These are phyloP conservation scores for Coregonus sp. DNA, from an alignment of 2,797 vertebrate species.

Conservation along the genomic window DNA sequence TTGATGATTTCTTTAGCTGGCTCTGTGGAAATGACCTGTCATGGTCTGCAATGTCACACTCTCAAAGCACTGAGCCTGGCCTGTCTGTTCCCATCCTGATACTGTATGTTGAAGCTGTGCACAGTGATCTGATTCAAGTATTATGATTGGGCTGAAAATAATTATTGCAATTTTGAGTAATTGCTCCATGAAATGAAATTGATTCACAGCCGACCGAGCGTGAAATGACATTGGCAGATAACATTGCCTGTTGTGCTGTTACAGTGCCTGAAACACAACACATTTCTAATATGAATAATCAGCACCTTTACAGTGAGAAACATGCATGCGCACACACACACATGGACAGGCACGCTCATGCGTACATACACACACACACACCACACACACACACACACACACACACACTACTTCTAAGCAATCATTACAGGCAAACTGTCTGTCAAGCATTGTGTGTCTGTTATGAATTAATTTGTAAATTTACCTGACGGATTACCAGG, in stretches of 20 bases:
- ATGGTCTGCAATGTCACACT: slow-evolving; percentile 43
- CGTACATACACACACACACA: not conserved
- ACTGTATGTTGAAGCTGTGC: slow-evolving; percentile 56
- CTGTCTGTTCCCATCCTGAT: slow-evolving; percentile 61
- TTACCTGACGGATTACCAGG: too few species aligned
- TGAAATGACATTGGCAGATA: slow-evolving; percentile 84
- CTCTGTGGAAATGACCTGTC: slow-evolving; percentile 46
- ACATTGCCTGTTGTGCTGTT: slow-evolving; percentile 71
- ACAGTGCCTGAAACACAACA: slow-evolving; percentile 75
- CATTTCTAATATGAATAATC: slow-evolving; percentile 77
- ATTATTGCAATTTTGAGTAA: slow-evolving; percentile 77
- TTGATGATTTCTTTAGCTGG: slow-evolving; percentile 14
- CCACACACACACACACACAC: slow-evolving; percentile 7
- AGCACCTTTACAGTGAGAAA: slow-evolving; percentile 62
- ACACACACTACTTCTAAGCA: slow-evolving; percentile 29
- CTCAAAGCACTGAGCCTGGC: slow-evolving; percentile 50
- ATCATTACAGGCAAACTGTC: slow-evolving; percentile 51
- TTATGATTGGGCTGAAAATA: slow-evolving; percentile 64
- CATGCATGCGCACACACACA: not conserved
- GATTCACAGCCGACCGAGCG: slow-evolving; percentile 81
- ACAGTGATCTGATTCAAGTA: slow-evolving; percentile 75
- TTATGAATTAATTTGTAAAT: slow-evolving; percentile 42
- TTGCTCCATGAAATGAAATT: slow-evolving; percentile 82
- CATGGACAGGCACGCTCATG: too few species aligned
- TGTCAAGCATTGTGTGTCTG: slow-evolving; percentile 37